Percentiles rank a stretch among this genome's conserved stretches.
phyloP scores from a whole-genome alignment of 2,888 invertebrate genomes.

The Ephialtes manifestator region DNA sequence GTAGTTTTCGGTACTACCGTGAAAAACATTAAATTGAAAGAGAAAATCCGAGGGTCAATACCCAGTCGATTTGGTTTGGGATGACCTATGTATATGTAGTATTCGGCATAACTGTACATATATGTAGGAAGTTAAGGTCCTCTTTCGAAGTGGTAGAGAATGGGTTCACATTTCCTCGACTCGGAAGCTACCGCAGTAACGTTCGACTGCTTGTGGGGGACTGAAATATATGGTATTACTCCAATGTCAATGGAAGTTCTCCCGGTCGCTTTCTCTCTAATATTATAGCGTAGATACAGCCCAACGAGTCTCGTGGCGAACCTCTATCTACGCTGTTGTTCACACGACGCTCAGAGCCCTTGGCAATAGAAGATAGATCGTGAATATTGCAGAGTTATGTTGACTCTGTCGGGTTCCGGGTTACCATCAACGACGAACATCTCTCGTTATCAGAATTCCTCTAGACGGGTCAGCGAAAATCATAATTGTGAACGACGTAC shows the following conservation, averaged over 20 bases:
- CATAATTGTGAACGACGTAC: conserved; percentile 22
- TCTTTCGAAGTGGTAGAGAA: conserved; percentile 38
- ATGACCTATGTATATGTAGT: neutral
- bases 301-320: neutral
- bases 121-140: conserved; percentile 19
- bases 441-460: conserved; percentile 13
- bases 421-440: conserved; percentile 17
- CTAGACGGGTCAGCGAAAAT: conserved; percentile 15
- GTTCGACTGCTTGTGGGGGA: neutral
- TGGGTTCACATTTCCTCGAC: conserved; percentile 51
- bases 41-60: too few species aligned
- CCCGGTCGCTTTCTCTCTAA: neutral
- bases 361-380: neutral
- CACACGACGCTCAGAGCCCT: neutral
- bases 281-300: neutral
- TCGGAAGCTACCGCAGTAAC: conserved; percentile 9
- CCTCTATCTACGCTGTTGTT: neutral
- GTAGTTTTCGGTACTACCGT: too few species aligned
- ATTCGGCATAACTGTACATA: conserved; percentile 1
- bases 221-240: conserved; percentile 17
- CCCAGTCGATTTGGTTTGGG: too few species aligned
- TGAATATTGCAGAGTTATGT: conserved; percentile 12
- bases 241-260: conserved; percentile 10
- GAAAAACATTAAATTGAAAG: too few species aligned
- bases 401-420: conserved; percentile 12